Conservation (phyloP, 1,140 invertebrate genomes). For the Aphelenchoides fujianensis region DNA sequence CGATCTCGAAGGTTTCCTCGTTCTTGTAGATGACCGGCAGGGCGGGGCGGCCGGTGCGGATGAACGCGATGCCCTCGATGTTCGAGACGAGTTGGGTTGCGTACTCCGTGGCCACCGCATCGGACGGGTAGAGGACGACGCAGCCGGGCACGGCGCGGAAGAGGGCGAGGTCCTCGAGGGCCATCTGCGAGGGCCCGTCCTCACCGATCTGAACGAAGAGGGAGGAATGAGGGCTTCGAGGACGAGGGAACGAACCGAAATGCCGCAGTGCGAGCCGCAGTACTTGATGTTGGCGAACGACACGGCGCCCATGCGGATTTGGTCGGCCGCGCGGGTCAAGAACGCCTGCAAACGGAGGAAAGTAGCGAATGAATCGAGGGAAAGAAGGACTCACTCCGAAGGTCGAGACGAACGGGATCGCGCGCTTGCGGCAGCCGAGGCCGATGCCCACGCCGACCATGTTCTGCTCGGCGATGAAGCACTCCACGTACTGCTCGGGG, state of each 20-base stretch:
- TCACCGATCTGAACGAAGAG: no score
- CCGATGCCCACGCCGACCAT: conserved; percentile 88
- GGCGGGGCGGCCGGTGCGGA: conserved; percentile 86
- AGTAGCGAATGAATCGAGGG: no score
- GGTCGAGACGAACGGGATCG: conserved; percentile 69
- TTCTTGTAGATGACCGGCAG: conserved; percentile 83
- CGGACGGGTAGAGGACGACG: conserved; percentile 93
- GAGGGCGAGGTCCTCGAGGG: conserved; percentile 91
- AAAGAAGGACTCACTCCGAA: no score
- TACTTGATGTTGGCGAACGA: conserved; percentile 97
- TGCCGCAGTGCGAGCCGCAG: conserved; percentile 86
- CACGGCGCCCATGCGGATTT: conserved; percentile 97
- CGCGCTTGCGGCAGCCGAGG: conserved; percentile 64
- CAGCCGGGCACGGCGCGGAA: conserved; percentile 85
- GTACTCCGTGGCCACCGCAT: conserved; percentile 88
- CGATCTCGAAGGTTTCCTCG: conserved; percentile 76
- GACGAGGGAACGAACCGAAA: no score
- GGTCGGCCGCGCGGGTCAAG: conserved; percentile 91
- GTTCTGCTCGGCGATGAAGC: conserved; percentile 81
- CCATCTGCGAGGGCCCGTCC: conserved; percentile 95
- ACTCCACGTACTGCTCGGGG: conserved; percentile 82
- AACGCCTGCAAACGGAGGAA: no score
- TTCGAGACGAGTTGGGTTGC: conserved; percentile 93
- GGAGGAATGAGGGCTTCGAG: no score
- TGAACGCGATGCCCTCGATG: conserved; percentile 89